phyloP scores from a whole-genome alignment of 2,113 vertebrate species.

The Bubo scandiacus region DNA sequence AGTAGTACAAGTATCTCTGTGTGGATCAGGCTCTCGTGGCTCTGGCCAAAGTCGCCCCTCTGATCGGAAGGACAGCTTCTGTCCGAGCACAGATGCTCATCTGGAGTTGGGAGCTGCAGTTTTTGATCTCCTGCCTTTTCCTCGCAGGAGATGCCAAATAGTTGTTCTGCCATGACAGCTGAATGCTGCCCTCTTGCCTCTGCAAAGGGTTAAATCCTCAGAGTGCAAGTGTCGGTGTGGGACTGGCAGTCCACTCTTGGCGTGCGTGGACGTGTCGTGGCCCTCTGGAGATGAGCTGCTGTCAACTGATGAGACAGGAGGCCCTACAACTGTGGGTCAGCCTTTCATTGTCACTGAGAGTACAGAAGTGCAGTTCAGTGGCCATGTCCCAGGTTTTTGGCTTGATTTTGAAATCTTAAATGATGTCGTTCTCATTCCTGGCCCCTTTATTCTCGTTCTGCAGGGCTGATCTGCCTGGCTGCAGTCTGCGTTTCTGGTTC shows the following conservation, averaged over 20 bases:
- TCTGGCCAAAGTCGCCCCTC: neutral
- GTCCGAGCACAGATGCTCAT: neutral
- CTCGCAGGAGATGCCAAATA: neutral
- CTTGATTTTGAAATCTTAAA: neutral
- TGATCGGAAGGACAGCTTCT: neutral
- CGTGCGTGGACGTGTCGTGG: neutral
- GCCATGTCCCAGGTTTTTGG: neutral
- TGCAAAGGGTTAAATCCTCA: neutral
- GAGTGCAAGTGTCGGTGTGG: neutral
- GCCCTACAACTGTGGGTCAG: neutral
- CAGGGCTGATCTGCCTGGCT: neutral
- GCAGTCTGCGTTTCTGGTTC: fast-evolving
- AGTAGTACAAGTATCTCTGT: neutral
- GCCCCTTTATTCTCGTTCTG: neutral
- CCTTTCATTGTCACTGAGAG: neutral
- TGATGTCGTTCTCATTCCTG: neutral
- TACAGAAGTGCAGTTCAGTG: fast-evolving
- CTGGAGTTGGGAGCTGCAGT: neutral
- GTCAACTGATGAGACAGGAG: neutral
- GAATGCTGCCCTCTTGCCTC: neutral
- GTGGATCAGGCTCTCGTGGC: neutral
- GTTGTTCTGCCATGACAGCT: neutral
- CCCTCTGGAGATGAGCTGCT: no score
- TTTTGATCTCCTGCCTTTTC: neutral
- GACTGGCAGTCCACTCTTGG: neutral